Base-by-base conservation (phyloP, 2,797 vertebrate species). In the Melopsittacus undulatus region DNA sequence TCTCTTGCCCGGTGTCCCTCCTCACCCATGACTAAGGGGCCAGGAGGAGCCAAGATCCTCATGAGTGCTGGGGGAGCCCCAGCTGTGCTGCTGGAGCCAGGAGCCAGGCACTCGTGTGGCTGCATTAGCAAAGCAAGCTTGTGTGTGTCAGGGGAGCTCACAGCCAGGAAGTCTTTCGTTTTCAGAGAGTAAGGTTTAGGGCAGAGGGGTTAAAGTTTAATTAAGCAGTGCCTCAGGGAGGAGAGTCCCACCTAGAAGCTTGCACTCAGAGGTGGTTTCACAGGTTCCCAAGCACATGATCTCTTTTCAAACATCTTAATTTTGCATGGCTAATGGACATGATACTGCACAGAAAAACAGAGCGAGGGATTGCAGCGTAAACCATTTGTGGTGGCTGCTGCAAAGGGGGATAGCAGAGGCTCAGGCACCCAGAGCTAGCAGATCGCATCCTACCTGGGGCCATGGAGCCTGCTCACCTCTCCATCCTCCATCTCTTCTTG, bases 31-130 rank as follows among this genome's bases (percentile, higher is more conserved):
- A 14, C 7, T 0, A 4, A 26, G 8, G 32, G 27, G 15, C 29
- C 1, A 4, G 52, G 38, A 45, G 61, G 64, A 40, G 18, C 10
- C 0, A 0, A 59, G 26, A 9, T 2, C 3, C n/a, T 1, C 0
- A 2, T 10, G 34, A 38, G n/a, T 2, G 0, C 10, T 0, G 0
- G 12, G 27, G 29, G 7, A 27, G 18, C 20, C 34, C 67, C 59
- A 76, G 63, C 10, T 0, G 0, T 36, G 70, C 56, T 51, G 29
- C 66, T 24, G 43, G 32, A 30, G 42, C 61, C 5, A 2, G 38
- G 6, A 66, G 14, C 5, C 0, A 6, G 63, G 30, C 4, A 4
- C 6, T 1, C 5, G 1, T 45, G n/a, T 11, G 56, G 11, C 64
- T 76, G 79, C 3, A 0, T 59, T 64, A 49, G 67, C 77, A 78